These are phyloP conservation scores for Holcopasites calliopsidis DNA, from an alignment of 1,140 invertebrate genomes.

Conservation along the genomic window DNA sequence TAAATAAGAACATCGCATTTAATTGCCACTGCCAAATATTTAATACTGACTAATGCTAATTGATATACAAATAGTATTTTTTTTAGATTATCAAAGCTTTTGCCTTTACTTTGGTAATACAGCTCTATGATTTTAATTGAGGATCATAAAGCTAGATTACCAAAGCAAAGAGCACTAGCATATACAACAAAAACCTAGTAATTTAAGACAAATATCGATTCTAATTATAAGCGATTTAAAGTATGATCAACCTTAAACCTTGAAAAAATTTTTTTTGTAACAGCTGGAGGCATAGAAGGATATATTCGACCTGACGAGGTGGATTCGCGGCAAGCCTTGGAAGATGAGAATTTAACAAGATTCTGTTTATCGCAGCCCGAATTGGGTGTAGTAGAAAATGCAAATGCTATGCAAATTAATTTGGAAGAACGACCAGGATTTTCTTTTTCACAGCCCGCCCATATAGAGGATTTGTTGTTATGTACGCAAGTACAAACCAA, in stretches of 20 bases:
- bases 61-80: neutral
- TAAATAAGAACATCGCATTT: neutral
- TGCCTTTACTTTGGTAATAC: constrained; percentile 79
- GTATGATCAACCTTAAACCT: too few relatives aligned
- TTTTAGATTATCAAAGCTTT: constrained; percentile 54
- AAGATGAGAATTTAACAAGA: constrained; percentile 69
- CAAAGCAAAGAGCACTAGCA: constrained; percentile 79
- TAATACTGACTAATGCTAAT: neutral
- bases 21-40: neutral
- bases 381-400: constrained; percentile 64
- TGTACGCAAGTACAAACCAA: constrained; percentile 86
- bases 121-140: constrained; percentile 77
- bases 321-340: constrained; percentile 42
- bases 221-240: too few relatives aligned
- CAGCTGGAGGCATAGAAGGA: constrained; percentile 20
- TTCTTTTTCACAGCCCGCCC: constrained; percentile 93
- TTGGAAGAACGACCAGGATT: constrained; percentile 76
- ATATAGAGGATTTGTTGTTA: constrained; percentile 90
- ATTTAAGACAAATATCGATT: neutral
- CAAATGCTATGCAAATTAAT: constrained; percentile 64
- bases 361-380: constrained; percentile 75
- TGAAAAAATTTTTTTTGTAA: neutral
- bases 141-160: constrained; percentile 83
- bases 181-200: constrained; percentile 17
- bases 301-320: constrained; percentile 16